phyloP scores from a whole-genome alignment of 2,888 invertebrate species.

The Cephus pygmeus region DNA sequence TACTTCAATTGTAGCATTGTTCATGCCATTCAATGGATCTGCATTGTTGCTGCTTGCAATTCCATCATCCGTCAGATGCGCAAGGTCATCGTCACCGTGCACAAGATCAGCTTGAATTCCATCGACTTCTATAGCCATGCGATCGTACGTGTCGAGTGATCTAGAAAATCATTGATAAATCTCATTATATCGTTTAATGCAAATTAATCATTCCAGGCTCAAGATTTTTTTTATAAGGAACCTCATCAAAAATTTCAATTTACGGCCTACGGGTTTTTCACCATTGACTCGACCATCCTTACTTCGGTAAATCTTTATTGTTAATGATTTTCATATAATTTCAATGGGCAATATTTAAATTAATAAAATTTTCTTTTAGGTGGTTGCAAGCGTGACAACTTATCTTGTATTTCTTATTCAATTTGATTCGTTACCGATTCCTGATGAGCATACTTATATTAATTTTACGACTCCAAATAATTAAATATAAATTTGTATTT shows the following conservation, averaged over 20 bases:
- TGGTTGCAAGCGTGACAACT: not conserved
- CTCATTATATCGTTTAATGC: not conserved
- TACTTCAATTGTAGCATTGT: not conserved
- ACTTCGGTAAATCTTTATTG: not conserved
- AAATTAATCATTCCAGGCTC: not conserved
- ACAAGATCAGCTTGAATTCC: not conserved
- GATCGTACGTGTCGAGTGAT: not conserved
- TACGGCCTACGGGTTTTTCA: not conserved
- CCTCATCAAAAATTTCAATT: not conserved
- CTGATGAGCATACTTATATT: not conserved
- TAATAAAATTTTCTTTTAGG: not conserved
- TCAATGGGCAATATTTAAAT: not conserved
- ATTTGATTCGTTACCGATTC: not conserved
- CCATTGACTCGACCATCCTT: not conserved
- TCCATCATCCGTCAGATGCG: not conserved
- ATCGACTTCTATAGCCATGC: not conserved
- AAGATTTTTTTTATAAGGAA: not conserved
- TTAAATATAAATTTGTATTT: not conserved
- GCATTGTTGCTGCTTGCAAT: not conserved
- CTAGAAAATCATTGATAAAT: not conserved
- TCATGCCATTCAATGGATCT: not conserved
- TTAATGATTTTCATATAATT: not conserved
- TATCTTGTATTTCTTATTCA: not conserved
- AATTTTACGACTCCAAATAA: not conserved
- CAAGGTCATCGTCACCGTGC: not conserved